A percentile compares a stretch with the other conserved stretches of the same genome.
These are phyloP conservation scores for Pseudotriccus pelzelni DNA, from an alignment of 2,797 vertebrate genomes.

Conservation along the genomic window DNA sequence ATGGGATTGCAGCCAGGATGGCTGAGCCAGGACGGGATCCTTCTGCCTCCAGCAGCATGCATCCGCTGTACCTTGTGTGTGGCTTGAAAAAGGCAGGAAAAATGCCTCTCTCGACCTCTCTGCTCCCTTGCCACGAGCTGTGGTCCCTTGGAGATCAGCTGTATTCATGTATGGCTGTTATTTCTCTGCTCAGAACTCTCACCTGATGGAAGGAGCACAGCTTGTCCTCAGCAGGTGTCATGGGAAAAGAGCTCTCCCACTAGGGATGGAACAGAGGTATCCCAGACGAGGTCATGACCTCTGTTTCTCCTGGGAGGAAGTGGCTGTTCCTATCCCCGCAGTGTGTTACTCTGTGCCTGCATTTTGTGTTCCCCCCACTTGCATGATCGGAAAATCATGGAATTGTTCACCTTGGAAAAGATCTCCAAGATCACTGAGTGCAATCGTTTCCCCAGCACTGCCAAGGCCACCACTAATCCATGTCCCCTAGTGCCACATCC, in stretches of 20 bases:
- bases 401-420: not conserved
- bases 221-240: too few species aligned
- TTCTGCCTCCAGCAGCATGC: not conserved
- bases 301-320: not conserved
- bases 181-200: not conserved
- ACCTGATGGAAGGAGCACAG: not conserved
- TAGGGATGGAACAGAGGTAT: accelerated
- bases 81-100: not conserved
- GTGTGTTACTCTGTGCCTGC: accelerated
- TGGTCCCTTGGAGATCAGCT: not conserved
- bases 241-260: not conserved
- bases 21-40: not conserved
- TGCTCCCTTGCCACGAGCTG: not conserved
- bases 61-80: accelerated
- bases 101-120: not conserved
- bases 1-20: not conserved
- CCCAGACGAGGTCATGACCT: not conserved
- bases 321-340: accelerated
- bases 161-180: accelerated
- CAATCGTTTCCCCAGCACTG: not conserved
- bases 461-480: not conserved
- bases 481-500: not conserved
- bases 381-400: not conserved
- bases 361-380: not conserved
- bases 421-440: not conserved